Percentiles rank a stretch among this genome's conserved stretches.
phyloP scores from a whole-genome alignment of 2,797 vertebrate species.

The Gymnodraco acuticeps region DNA sequence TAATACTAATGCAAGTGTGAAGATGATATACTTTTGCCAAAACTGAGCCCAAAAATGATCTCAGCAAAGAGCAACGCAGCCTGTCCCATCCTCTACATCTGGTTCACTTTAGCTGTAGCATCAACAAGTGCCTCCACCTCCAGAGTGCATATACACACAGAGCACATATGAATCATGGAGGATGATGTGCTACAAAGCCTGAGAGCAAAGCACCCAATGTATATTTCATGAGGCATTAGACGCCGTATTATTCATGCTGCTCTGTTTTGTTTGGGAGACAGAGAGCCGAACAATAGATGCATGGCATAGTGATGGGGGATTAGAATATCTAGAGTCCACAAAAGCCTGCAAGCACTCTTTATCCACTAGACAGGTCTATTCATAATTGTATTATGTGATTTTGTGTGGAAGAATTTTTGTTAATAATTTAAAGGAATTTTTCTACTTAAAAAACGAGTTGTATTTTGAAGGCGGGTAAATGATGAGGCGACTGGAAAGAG shows the following conservation, averaged over 20 bases:
- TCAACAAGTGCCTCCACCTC: constrained; percentile 80
- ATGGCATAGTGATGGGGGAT: constrained; percentile 59
- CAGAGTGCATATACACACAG: constrained; percentile 34
- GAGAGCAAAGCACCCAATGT: constrained; percentile 63
- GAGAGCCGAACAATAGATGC: constrained; percentile 66
- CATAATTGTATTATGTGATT: constrained; percentile 70
- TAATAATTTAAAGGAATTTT: constrained; percentile 64
- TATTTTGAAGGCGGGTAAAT: constrained; percentile 32
- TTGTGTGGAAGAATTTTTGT: constrained; percentile 71
- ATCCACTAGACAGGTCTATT: constrained; percentile 58
- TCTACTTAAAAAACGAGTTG: constrained; percentile 53
- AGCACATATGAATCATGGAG: constrained; percentile 56
- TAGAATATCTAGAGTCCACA: constrained; percentile 57
- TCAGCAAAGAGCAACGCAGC: constrained; percentile 78
- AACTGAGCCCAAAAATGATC: constrained; percentile 74
- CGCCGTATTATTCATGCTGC: constrained; percentile 70
- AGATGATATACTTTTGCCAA: constrained; percentile 60
- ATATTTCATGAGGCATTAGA: constrained; percentile 81
- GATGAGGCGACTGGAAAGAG: constrained; percentile 43
- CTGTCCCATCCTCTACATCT: constrained; percentile 83
- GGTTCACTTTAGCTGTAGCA: constrained; percentile 84
- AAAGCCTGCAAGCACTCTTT: constrained; percentile 52
- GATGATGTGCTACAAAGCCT: constrained; percentile 56
- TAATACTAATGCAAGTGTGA: constrained; percentile 44
- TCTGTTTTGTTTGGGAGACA: constrained; percentile 68